These are phyloP conservation scores for Colius striatus DNA, from an alignment of 2,113 vertebrate genomes.

Conservation along the genomic window DNA sequence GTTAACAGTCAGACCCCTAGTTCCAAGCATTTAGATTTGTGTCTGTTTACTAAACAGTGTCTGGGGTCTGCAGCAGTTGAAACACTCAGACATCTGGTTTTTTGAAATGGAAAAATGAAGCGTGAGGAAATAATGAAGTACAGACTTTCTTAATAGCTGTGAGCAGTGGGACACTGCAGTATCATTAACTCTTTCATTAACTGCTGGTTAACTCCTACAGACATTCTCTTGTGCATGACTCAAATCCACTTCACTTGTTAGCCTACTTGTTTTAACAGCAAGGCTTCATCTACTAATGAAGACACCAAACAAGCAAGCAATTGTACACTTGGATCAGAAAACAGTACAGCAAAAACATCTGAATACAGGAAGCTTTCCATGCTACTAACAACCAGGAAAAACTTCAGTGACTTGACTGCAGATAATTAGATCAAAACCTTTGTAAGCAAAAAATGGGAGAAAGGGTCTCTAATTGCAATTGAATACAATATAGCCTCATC, in stretches of 20 bases:
- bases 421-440: conserved; percentile 4
- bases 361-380: not conserved
- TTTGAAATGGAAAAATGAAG: conserved; percentile 72
- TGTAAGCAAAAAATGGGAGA: not conserved
- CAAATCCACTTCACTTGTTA: not conserved
- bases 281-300: not conserved
- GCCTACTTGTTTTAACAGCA: not conserved
- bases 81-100: conserved; percentile 66
- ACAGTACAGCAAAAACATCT: not conserved
- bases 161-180: conserved; percentile 28
- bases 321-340: not conserved
- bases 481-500: not conserved
- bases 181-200: conserved; percentile 18
- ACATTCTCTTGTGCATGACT: not conserved
- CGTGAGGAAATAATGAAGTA: conserved; percentile 64
- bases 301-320: not conserved
- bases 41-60: conserved; percentile 73
- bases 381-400: not conserved
- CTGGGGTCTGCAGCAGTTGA: conserved; percentile 47
- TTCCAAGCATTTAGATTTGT: conserved; percentile 57
- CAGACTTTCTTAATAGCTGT: conserved; percentile 55
- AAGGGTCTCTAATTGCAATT: not conserved
- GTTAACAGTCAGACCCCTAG: not conserved
- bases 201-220: not conserved
- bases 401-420: not conserved